phyloP scores from a whole-genome alignment of 2,888 invertebrate genomes.

The Amphipoea lucens region DNA sequence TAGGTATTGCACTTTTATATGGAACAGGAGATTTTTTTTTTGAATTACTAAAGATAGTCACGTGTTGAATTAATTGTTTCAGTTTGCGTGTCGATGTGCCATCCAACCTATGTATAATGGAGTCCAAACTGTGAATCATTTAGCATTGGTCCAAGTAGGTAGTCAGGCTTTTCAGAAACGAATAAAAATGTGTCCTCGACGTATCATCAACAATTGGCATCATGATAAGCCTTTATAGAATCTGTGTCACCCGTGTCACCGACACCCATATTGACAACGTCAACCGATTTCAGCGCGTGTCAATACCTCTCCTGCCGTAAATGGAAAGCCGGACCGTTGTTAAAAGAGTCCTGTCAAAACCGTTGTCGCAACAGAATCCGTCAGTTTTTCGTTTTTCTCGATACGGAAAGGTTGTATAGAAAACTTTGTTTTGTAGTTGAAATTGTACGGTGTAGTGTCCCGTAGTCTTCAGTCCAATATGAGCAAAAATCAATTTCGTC shows the following conservation, averaged over 20 bases:
- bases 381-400: slow-evolving; percentile 35
- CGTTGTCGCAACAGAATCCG: slow-evolving; percentile 42
- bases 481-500: slow-evolving; percentile 87
- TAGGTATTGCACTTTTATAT: too few relatives aligned
- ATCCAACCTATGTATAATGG: too few relatives aligned
- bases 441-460: slow-evolving; percentile 59
- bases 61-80: too few relatives aligned
- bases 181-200: not conserved
- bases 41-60: too few relatives aligned
- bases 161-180: not conserved
- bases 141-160: not conserved
- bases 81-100: too few relatives aligned
- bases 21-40: too few relatives aligned
- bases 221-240: slow-evolving; percentile 1
- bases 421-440: slow-evolving; percentile 66
- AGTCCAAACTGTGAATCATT: not conserved
- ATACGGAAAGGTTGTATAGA: slow-evolving; percentile 42
- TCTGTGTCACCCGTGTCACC: not conserved
- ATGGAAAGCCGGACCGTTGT: slow-evolving; percentile 53
- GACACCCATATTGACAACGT: slow-evolving; percentile 10
- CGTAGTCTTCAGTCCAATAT: slow-evolving; percentile 75
- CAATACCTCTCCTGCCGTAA: slow-evolving; percentile 54
- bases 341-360: slow-evolving; percentile 53
- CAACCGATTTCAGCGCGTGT: slow-evolving; percentile 41
- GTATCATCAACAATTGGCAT: not conserved